Evolutionary conservation across 2,888 invertebrate species (phyloP).

Genomic region (Norana najaformis): DNA sequence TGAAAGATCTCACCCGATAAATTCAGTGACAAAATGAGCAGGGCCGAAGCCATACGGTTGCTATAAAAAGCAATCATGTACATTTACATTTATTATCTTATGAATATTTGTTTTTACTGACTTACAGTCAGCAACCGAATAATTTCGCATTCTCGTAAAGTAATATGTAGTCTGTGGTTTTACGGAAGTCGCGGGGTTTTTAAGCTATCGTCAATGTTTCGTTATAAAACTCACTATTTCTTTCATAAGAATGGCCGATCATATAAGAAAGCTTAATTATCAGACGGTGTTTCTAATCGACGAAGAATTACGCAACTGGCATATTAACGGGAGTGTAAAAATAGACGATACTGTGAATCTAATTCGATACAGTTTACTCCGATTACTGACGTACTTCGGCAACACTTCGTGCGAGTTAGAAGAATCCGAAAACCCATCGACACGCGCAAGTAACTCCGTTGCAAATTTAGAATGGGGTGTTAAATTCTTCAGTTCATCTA

Average conservation of each 20-base stretch:
- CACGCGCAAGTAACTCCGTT: neutral
- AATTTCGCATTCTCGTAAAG: no score
- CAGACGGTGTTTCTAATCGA: conserved; percentile 22
- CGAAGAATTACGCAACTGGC: conserved; percentile 2
- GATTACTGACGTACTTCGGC: neutral
- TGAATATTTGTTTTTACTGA: no score
- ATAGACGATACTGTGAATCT: conserved; percentile 10
- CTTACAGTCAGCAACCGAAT: no score
- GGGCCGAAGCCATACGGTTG: no score
- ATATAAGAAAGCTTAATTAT: neutral
- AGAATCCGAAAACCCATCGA: neutral
- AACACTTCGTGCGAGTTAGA: neutral
- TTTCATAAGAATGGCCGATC: neutral
- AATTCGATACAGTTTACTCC: neutral
- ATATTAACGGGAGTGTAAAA: neutral
- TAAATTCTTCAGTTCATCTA: conserved; percentile 23
- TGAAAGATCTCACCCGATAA: no score
- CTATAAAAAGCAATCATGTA: no score
- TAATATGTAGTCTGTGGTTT: neutral
- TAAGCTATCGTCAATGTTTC: neutral
- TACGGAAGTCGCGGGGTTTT: conserved; percentile 25
- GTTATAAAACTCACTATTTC: neutral
- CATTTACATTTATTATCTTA: no score
- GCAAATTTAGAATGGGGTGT: conserved; percentile 8
- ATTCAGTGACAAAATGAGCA: no score